Evolutionary conservation across 2,113 vertebrate species (phyloP).

Genomic region (Cottus gobio): DNA sequence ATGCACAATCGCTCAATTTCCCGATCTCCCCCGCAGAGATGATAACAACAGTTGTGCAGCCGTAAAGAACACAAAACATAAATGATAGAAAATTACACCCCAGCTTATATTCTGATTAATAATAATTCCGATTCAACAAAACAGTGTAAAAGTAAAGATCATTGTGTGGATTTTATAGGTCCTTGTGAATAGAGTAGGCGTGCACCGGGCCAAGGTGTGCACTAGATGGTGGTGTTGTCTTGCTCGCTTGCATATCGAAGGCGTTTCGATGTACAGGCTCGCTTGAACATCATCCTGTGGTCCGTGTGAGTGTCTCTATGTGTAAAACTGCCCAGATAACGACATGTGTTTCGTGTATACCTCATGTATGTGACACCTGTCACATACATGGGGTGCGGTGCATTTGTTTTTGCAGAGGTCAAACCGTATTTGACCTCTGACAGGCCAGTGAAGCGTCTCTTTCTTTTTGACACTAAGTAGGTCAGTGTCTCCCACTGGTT

Average conservation of each 20-base stretch:
- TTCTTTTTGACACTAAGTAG: background rate
- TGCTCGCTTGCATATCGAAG: background rate
- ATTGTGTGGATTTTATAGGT: background rate
- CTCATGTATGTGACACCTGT: conserved; percentile 1
- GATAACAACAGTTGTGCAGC: too few species aligned
- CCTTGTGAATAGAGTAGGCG: background rate
- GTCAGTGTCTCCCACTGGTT: background rate
- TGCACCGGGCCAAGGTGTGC: background rate
- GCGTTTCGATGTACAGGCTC: background rate
- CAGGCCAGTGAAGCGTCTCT: background rate
- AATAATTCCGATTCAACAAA: background rate
- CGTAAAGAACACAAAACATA: too few species aligned
- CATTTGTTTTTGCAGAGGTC: conserved; percentile 7
- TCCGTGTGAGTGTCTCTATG: background rate
- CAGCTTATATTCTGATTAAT: background rate
- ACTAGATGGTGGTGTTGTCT: conserved; percentile 72
- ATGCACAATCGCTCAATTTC: too few species aligned
- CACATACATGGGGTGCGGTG: background rate
- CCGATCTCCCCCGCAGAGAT: too few species aligned
- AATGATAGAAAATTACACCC: too few species aligned
- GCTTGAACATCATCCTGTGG: background rate
- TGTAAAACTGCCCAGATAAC: conserved; percentile 16
- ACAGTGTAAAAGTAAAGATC: background rate
- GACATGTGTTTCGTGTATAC: background rate
- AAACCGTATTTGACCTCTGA: background rate